phyloP scores from a whole-genome alignment of 2,797 vertebrate genomes.

The Channa striata region DNA sequence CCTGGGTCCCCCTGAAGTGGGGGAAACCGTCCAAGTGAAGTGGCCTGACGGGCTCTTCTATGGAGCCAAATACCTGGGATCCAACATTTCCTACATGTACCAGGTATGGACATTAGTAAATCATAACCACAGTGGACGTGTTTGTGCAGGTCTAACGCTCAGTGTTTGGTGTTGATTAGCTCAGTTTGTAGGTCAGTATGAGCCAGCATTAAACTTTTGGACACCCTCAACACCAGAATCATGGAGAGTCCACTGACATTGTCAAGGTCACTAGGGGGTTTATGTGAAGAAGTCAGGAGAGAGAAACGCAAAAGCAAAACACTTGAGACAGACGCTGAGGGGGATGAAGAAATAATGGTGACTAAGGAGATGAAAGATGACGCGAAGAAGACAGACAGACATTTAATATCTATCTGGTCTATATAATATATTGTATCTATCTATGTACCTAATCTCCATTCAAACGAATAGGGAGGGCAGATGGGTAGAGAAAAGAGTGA shows the following conservation, averaged over 20 bases:
- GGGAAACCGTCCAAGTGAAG: conserved; percentile 94
- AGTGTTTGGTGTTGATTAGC: conserved; percentile 12
- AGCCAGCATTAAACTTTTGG: conserved; percentile 34
- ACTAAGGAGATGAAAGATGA: conserved; percentile 41
- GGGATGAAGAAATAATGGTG: conserved; percentile 33
- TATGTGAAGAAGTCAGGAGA: neutral
- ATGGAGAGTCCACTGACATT: conserved; percentile 38
- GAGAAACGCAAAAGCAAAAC: conserved; percentile 11
- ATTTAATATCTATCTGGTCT: too few relatives aligned
- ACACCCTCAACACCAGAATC: conserved; percentile 39
- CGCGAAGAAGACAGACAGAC: conserved; percentile 37
- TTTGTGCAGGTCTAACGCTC: conserved; percentile 6
- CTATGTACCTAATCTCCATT: neutral
- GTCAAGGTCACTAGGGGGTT: conserved; percentile 27
- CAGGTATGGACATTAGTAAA: conserved; percentile 83
- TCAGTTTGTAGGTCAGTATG: conserved; percentile 23
- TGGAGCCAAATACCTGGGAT: conserved; percentile 93
- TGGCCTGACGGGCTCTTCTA: conserved; percentile 98
- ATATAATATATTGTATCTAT: too few relatives aligned
- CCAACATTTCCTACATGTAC: conserved; percentile 93
- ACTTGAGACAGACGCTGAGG: conserved; percentile 31
- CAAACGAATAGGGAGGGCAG: conserved; percentile 37
- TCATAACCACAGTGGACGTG: neutral
- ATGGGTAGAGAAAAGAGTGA: conserved; percentile 33
- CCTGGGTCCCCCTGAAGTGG: conserved; percentile 92